phyloP scores from a whole-genome alignment of 2,888 invertebrate genomes.

The Brachypalpus laphriformis region DNA sequence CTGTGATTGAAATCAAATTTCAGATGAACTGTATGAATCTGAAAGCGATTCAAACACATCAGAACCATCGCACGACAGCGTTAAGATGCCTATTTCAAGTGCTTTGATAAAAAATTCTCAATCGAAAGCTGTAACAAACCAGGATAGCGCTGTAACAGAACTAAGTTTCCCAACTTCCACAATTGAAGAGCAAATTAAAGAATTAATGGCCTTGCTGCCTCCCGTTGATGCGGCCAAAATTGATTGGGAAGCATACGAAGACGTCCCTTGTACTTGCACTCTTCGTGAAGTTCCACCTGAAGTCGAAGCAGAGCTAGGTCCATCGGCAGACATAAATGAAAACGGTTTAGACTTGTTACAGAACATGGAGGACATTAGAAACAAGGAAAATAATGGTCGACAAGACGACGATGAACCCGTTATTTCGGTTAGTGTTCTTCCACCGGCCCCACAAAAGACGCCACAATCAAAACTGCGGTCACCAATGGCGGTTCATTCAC shows the following conservation, averaged over 20 bases:
- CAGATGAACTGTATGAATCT: constrained; percentile 69
- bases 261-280: constrained; percentile 75
- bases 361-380: constrained; percentile 35
- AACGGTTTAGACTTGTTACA: constrained; percentile 25
- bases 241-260: constrained; percentile 59
- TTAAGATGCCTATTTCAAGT: constrained; percentile 24
- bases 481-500: background rate
- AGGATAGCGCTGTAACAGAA: background rate
- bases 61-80: constrained; percentile 79
- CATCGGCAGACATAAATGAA: background rate
- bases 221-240: constrained; percentile 68
- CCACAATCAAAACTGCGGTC: constrained; percentile 18
- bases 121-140: constrained; percentile 19
- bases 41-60: constrained; percentile 80
- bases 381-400: background rate
- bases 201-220: constrained; percentile 71
- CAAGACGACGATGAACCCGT: constrained; percentile 49
- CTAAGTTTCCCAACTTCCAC: constrained; percentile 12
- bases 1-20: constrained; percentile 23
- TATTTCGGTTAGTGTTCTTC: constrained; percentile 50
- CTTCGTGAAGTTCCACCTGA: constrained; percentile 70
- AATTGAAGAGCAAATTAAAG: constrained; percentile 76
- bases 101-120: constrained; percentile 23
- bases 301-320: background rate
- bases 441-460: background rate